These are phyloP conservation scores for Bryconaethiops microstoma DNA, from an alignment of 2,797 vertebrate genomes.

Conservation along the genomic window DNA sequence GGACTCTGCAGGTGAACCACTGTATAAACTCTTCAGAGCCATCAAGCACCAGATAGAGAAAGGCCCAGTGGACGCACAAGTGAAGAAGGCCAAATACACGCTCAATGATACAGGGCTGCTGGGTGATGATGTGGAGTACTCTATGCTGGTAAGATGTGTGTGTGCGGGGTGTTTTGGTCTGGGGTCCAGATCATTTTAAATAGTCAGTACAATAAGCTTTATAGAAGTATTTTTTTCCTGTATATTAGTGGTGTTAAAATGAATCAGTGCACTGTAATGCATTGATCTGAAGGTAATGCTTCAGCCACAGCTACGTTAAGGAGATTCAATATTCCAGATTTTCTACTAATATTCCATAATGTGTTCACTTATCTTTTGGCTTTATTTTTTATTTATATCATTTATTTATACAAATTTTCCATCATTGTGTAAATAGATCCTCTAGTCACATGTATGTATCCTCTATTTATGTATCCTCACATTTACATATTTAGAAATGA, in stretches of 20 bases:
- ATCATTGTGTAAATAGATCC: not conserved
- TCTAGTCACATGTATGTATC: not conserved
- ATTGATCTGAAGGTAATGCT: too few relatives aligned
- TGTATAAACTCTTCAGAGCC: conserved; percentile 97
- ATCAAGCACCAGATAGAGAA: conserved; percentile 99
- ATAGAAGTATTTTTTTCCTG: not conserved
- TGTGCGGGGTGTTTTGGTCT: conserved; percentile 1
- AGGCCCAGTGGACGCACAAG: conserved; percentile 91
- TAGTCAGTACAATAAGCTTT: not conserved
- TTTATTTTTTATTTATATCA: too few relatives aligned
- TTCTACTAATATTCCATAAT: not conserved
- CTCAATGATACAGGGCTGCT: conserved; percentile 95
- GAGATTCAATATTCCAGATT: too few relatives aligned
- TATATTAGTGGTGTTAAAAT: not conserved
- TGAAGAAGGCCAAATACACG: conserved; percentile 98
- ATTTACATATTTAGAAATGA: too few relatives aligned
- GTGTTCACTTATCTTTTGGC: not conserved
- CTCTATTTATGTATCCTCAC: too few relatives aligned
- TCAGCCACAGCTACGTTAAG: too few relatives aligned
- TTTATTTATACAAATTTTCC: not conserved
- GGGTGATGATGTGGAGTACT: conserved; percentile 95
- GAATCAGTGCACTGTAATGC: too few relatives aligned
- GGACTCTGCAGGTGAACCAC: conserved; percentile 95
- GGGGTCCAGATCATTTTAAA: not conserved
- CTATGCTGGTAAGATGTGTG: conserved; percentile 83